These are phyloP conservation scores for Vulpes lagopus DNA, from an alignment of 2,113 vertebrate species.

Conservation along the genomic window DNA sequence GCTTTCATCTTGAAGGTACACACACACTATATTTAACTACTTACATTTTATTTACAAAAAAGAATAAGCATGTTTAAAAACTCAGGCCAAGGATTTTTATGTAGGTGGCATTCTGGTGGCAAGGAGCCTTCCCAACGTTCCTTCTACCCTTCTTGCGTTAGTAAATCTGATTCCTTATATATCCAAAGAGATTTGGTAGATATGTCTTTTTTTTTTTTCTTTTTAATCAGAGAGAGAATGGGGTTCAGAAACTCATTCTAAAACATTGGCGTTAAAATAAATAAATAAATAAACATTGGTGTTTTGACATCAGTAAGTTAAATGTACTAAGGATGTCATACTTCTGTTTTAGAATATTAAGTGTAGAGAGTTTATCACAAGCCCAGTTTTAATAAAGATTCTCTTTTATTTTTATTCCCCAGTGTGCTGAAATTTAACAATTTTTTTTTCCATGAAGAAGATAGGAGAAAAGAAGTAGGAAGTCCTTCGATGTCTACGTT, in stretches of 20 bases:
- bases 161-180: constrained; percentile 22
- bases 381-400: not conserved
- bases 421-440: not conserved
- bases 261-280: not conserved
- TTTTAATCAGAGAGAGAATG: not conserved
- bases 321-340: constrained; percentile 36
- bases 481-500: not conserved
- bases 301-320: constrained; percentile 60
- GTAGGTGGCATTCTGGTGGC: not conserved
- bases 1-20: not conserved
- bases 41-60: constrained; percentile 21
- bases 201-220: not conserved
- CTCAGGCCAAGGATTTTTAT: not conserved
- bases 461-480: not conserved
- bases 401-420: not conserved
- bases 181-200: constrained; percentile 25
- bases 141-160: not conserved
- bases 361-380: constrained; percentile 19
- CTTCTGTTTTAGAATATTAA: constrained; percentile 56
- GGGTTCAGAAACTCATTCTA: not conserved
- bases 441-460: not conserved
- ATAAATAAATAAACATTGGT: not conserved
- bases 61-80: constrained; percentile 6
- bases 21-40: not conserved
- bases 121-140: not conserved